Evolutionary conservation across 2,113 vertebrate genomes (phyloP), one percentile per base, ranked within the genome.

Genomic region (Rissa tridactyla): DNA sequence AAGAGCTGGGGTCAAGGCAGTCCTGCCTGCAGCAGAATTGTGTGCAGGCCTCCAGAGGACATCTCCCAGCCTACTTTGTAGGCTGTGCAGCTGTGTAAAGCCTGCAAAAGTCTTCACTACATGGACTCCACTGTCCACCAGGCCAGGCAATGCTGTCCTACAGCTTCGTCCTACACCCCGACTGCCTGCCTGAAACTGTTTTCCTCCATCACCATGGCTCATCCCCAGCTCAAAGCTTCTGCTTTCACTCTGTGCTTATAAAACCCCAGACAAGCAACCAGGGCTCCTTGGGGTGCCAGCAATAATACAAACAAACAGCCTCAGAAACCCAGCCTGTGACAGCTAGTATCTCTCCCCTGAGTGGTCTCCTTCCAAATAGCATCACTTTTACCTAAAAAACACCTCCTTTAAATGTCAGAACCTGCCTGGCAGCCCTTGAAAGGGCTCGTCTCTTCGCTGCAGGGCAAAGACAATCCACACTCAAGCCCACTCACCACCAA

Each of bases 121-220:
- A 2, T 6, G 8, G 68, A 25, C 0, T 1, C 54, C 69, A 6
- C 32, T 32, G n/a, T 23, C 58, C n/a, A 46, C 42, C 10, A 2
- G 13, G 34, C 29, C 27, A 11, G 38, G 51, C 11, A 27, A 19
- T 3, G 18, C 69, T 32, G 34, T 34, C 13, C 38, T 44, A 26
- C 25, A 15, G 68, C 62, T 44, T 23, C 26, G 10, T 71, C 79
- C 47, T 11, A 38, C 11, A 6, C n/a, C 21, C 46, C 2, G 2
- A 4, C 60, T 25, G 15, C 30, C 49, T 10, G 3, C 7, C 65
- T 64, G 32, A 12, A 20, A 11, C 12, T 13, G 7, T 64, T 75
- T 40, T 9, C 65, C 72, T 32, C 73, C 1, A 5, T 22, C 34
- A 11, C 82, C 2, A 0, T 0, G 3, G 29, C 40, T 75, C 42